These are phyloP conservation scores for Rattus rattus DNA, from an alignment of 2,113 vertebrate species.

Conservation along the genomic window DNA sequence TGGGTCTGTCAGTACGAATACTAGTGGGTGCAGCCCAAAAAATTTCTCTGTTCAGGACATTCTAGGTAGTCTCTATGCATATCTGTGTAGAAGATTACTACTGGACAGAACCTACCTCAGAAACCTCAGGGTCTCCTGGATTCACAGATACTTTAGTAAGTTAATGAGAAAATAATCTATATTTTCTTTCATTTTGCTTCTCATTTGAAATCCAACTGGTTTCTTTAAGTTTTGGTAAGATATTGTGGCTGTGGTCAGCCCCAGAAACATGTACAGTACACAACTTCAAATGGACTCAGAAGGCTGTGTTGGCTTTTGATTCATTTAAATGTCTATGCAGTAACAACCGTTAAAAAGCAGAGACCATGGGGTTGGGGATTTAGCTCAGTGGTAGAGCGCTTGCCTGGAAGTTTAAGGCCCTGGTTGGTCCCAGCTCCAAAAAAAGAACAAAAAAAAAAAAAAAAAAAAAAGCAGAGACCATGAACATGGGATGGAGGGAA, in stretches of 20 bases:
- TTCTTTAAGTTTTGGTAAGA: constrained; percentile 49
- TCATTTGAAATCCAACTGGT: background rate
- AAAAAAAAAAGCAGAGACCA: background rate
- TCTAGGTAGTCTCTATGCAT: background rate
- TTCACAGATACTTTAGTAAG: background rate
- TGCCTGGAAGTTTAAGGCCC: too few species aligned
- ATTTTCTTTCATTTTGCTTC: background rate
- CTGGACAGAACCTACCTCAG: background rate
- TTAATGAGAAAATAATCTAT: background rate
- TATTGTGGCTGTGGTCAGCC: background rate
- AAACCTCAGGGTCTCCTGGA: background rate
- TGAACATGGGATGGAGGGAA: background rate
- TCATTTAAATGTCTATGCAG: background rate
- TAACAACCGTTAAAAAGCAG: background rate
- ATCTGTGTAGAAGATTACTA: background rate
- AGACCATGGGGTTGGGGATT: background rate
- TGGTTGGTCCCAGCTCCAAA: too few species aligned
- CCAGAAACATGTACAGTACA: too few species aligned
- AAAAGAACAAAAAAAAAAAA: too few species aligned
- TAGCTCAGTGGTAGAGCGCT: too few species aligned
- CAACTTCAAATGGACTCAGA: background rate
- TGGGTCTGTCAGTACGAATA: background rate
- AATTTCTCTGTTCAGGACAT: background rate
- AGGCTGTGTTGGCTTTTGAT: background rate
- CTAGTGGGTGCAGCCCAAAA: rapidly evolving